Evolutionary conservation across 2,113 vertebrate species (phyloP).

Genomic region (Corythaeola cristata): DNA sequence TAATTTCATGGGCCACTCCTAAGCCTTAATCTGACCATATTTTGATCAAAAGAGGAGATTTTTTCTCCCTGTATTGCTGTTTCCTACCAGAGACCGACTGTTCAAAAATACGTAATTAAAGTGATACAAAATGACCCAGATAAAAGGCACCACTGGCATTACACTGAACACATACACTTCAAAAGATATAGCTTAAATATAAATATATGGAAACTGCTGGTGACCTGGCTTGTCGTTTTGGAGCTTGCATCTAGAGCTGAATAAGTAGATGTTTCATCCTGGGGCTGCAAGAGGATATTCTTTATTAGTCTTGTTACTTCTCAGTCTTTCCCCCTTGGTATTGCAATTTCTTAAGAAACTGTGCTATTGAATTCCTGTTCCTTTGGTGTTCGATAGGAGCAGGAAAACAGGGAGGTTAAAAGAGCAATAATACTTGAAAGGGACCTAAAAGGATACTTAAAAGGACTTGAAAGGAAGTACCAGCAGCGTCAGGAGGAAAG

Average conservation of each 20-base stretch:
- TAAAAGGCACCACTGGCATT: neutral
- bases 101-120: neutral
- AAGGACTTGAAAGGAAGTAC: neutral
- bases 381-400: neutral
- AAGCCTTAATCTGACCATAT: neutral
- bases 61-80: neutral
- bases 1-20: neutral
- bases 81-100: neutral
- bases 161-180: neutral
- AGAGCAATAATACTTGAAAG: neutral
- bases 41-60: neutral
- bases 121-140: neutral
- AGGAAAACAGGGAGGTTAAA: conserved; percentile 25
- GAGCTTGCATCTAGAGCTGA: neutral
- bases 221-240: neutral
- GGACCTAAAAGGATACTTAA: neutral
- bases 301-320: neutral
- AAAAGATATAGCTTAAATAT: neutral
- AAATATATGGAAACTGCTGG: neutral
- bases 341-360: neutral
- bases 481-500: neutral
- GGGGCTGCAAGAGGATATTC: neutral
- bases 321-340: neutral
- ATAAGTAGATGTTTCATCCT: neutral
- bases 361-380: neutral